Evolutionary conservation across 2,888 invertebrate species (phyloP), one percentile per base, ranked within the genome.

Genomic region (Cephus pygmeus): DNA sequence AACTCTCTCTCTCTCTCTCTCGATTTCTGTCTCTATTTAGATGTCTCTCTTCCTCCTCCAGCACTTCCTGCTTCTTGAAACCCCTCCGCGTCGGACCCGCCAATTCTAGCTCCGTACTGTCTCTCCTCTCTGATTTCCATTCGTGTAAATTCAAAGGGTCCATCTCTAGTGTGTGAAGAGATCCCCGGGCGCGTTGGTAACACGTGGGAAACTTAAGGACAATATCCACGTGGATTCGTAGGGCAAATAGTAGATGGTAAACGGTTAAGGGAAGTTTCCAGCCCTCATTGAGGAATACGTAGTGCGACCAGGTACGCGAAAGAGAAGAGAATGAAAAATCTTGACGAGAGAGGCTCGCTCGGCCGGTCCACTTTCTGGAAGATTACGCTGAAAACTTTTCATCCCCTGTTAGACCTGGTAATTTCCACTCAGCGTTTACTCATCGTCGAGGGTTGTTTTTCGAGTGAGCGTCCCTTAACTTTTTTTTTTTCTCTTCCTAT

Each of bases 1-100:
- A 34, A 68, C 73, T 69, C 40, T 69, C 77, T 73, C 12, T 40
- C 75, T 33, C 75, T 75, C 77, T 35, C 34, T 68, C 73, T 35
- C 12, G 4, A 69, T 75, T 34, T 68, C 30, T 69, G 30, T 69
- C 73, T 80, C 75, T 69, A 40, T 79, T 77, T 23, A 15, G 30
- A 71, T n/a, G 11, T 71, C 71, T 33, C 71, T 30, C 71, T 71
- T 33, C 30, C 31, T 71, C 71, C 23, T 23, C 56, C 9, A 56
- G 23, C 56, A 56, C 9, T 6, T 56, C 56, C 23, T 6, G 56
- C 23, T 56, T 23, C 56, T 56, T 56, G 23, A 56, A 56, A 23
- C 56, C 56, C 23, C 56, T 23, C 56, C 9, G 6, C 56, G 56
- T 23, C 9, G 56, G 56, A 56, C 56, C 40, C 4, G 4, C 40